Evolutionary conservation across 2,888 invertebrate genomes (phyloP).

Genomic region (Miltochrista miniata): DNA sequence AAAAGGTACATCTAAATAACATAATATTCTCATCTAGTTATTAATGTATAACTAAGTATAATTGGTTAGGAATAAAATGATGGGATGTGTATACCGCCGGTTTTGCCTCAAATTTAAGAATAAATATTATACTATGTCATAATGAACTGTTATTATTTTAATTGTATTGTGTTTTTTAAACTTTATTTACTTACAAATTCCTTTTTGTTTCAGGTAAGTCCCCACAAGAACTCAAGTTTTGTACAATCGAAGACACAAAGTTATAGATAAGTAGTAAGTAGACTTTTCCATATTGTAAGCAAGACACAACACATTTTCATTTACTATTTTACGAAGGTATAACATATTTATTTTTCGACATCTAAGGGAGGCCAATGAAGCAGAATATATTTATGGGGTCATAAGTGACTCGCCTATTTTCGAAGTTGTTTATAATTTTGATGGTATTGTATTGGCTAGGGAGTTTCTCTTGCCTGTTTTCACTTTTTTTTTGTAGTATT

Average conservation of each 20-base stretch:
- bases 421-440: constrained; percentile 29
- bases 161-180: not conserved
- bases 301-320: not conserved
- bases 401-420: constrained; percentile 4
- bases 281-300: not conserved
- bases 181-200: not conserved
- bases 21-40: too few relatives aligned
- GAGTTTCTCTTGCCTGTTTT: constrained; percentile 50
- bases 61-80: too few relatives aligned
- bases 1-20: too few relatives aligned
- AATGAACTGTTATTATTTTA: not conserved
- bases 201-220: constrained; percentile 40
- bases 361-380: constrained; percentile 11
- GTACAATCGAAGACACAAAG: not conserved
- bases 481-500: constrained; percentile 67
- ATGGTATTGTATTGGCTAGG: constrained; percentile 31
- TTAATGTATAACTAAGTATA: too few relatives aligned
- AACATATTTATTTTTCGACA: not conserved
- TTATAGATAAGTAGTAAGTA: constrained; percentile 8
- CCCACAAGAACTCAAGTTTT: not conserved
- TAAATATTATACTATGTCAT: too few relatives aligned
- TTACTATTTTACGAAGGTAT: not conserved
- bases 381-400: constrained; percentile 9
- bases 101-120: too few relatives aligned
- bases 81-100: too few relatives aligned